phyloP scores from a whole-genome alignment of 2,888 invertebrate species.

The Nemapogon koenigi region DNA sequence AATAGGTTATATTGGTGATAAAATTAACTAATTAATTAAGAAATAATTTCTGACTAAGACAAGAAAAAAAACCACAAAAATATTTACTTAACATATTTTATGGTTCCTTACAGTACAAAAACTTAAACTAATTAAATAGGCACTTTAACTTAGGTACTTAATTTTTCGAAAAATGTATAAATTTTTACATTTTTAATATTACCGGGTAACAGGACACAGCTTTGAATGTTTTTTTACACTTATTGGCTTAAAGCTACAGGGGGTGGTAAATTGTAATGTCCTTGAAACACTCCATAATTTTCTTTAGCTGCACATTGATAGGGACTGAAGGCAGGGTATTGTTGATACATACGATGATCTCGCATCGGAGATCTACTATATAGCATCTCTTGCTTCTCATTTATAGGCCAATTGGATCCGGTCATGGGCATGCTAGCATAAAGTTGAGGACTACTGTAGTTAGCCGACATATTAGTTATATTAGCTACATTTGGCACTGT shows the following conservation, averaged over 20 bases:
- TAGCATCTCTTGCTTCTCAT: slow-evolving; percentile 38
- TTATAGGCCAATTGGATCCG: slow-evolving; percentile 37
- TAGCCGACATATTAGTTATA: slow-evolving; percentile 28
- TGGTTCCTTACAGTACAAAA: too few relatives aligned
- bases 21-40: too few relatives aligned
- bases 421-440: slow-evolving; percentile 23
- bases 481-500: slow-evolving; percentile 33
- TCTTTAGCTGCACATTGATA: slow-evolving; percentile 50
- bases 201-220: too few relatives aligned
- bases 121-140: too few relatives aligned
- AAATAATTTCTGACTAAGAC: too few relatives aligned
- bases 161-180: too few relatives aligned
- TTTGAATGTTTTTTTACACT: too few relatives aligned
- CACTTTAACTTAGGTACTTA: too few relatives aligned
- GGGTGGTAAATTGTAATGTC: slow-evolving; percentile 54
- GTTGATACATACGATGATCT: slow-evolving; percentile 38
- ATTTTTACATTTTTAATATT: too few relatives aligned
- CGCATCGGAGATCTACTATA: slow-evolving; percentile 28
- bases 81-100: too few relatives aligned
- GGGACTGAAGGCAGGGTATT: slow-evolving; percentile 32
- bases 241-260: slow-evolving; percentile 55
- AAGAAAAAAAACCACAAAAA: too few relatives aligned
- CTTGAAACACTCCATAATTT: slow-evolving; percentile 54
- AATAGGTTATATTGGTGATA: too few relatives aligned
- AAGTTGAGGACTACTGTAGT: slow-evolving; percentile 30